Conservation (phyloP, 1,140 invertebrate species). For the Drosophila setifemur region DNA sequence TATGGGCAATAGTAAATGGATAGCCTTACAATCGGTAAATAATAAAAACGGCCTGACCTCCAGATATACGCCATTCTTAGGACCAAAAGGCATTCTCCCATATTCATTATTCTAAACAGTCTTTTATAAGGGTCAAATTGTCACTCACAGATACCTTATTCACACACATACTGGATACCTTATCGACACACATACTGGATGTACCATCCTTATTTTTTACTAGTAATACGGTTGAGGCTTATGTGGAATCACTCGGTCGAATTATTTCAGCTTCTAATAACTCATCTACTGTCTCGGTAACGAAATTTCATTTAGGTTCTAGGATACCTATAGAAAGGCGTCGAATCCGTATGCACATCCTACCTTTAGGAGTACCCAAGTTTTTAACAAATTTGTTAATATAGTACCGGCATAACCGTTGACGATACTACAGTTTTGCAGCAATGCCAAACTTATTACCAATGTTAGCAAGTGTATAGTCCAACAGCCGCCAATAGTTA, state of each 20-base stretch:
- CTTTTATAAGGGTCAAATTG: conserved; percentile 1
- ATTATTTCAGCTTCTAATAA: neutral
- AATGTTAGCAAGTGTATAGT: too few relatives aligned
- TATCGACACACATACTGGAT: conserved; percentile 18
- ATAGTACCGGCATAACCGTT: too few relatives aligned
- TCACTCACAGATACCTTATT: neutral
- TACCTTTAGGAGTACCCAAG: too few relatives aligned
- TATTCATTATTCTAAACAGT: too few relatives aligned
- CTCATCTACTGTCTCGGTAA: neutral
- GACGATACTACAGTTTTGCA: too few relatives aligned
- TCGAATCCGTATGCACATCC: neutral
- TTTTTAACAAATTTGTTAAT: too few relatives aligned
- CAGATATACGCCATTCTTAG: too few relatives aligned
- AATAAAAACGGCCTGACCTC: conserved; percentile 4
- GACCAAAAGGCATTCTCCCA: too few relatives aligned
- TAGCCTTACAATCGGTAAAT: conserved; percentile 4
- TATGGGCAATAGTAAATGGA: too few relatives aligned
- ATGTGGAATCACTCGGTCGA: neutral
- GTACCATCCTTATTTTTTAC: conserved; percentile 6
- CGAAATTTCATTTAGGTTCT: too few relatives aligned
- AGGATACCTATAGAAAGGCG: neutral
- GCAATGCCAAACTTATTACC: too few relatives aligned
- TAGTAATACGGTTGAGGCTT: neutral
- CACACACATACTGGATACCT: conserved; percentile 6
- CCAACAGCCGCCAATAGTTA: too few relatives aligned